A percentile compares a stretch with the other conserved stretches of the same genome.
Evolutionary conservation across 2,797 vertebrate species (phyloP).

Genomic region (Sorex maritimensis): DNA sequence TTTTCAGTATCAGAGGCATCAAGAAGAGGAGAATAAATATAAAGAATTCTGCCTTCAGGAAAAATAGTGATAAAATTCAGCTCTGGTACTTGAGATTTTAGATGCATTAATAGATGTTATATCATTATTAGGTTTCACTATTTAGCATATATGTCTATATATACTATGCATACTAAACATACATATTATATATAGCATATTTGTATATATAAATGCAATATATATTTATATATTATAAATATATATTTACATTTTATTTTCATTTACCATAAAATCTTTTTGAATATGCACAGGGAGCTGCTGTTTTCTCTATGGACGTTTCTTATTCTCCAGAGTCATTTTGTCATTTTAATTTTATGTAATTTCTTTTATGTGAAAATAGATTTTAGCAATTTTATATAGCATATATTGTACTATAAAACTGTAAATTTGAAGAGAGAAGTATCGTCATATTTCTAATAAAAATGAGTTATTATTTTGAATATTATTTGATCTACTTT

Average conservation of each 20-base stretch:
- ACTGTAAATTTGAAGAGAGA: constrained; percentile 58
- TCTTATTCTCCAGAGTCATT: constrained; percentile 37
- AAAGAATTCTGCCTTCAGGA: constrained; percentile 53
- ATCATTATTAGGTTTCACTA: too few species aligned
- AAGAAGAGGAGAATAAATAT: background rate
- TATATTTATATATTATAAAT: background rate
- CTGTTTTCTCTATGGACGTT: background rate
- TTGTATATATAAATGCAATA: background rate
- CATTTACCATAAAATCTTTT: constrained; percentile 47
- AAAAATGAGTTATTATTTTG: constrained; percentile 77
- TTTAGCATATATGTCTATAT: too few species aligned
- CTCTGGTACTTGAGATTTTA: background rate
- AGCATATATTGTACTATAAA: constrained; percentile 57
- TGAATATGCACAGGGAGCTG: constrained; percentile 59
- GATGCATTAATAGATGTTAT: too few species aligned
- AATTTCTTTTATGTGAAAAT: constrained; percentile 69
- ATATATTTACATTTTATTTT: constrained; percentile 63
- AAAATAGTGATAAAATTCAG: constrained; percentile 46
- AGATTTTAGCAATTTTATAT: constrained; percentile 77
- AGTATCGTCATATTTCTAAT: constrained; percentile 62
- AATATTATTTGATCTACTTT: constrained; percentile 72
- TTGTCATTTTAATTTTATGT: constrained; percentile 71
- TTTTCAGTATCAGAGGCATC: constrained; percentile 15
- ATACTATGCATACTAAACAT: too few species aligned
- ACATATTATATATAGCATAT: too few species aligned